Evolutionary conservation across 1,140 invertebrate species (phyloP), one percentile per base, ranked within the genome.

Genomic region (Bombus terrestris): DNA sequence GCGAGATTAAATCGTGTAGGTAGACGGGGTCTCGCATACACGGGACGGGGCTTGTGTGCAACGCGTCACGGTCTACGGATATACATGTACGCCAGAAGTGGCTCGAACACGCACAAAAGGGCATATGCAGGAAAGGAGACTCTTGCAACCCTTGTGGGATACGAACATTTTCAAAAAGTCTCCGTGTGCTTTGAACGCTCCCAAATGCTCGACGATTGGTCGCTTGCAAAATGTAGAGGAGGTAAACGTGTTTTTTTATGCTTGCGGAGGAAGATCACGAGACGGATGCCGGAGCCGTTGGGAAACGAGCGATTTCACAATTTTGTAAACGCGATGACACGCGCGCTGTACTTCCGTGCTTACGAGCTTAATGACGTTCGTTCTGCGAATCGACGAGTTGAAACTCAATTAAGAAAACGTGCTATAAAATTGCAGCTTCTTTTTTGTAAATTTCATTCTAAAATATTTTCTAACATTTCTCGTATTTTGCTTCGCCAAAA

Each of bases 271-370:
- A 76, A 43, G 47, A 86, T 82, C 85, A 72, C 81, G 64, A 69
- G 64, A 41, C 64, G 64, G 35, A 77, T 85, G 68, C 43, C 74
- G 69, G 32, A 28, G 59, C 18, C 39, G 82, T 87, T 87, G 86
- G 82, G 82, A 80, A 87, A 87, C 69, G 43, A 72, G 57, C 73
- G 74, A 84, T 87, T 87, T 84, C 81, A 69, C 72, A 86, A 83
- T 83, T 86, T 86, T 66, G 80, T 77, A 81, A 85, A 85, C 53
- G 64, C 77, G 57, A 75, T 47, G 71, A 37, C 47, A 80, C 25
- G 59, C 59, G 47, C 78, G 47, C 78, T 53, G 71, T 53, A 37
- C 41, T 66, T 73, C 59, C 69, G 62, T 22, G 43, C 59, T 81
- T 59, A 72, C 83, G 73, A 75, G 83, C 85, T 84, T 84, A 81